Evolutionary conservation across 2,797 vertebrate species (phyloP).

Genomic region (Glyptemys insculpta): DNA sequence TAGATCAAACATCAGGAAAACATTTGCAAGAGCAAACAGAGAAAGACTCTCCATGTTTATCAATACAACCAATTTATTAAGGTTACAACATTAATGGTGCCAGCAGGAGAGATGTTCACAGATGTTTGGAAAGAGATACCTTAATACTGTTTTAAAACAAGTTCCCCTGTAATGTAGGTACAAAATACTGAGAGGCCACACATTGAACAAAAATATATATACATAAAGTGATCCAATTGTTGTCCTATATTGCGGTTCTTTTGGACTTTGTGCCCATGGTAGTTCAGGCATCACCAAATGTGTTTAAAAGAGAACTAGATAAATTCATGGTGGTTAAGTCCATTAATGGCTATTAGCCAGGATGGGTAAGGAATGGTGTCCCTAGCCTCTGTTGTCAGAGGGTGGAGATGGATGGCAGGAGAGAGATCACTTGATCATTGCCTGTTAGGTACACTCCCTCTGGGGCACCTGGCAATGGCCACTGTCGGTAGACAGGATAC

Average conservation of each 20-base stretch:
- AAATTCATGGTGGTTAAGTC: too few species aligned
- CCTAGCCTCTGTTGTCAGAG: too few species aligned
- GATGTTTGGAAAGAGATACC: constrained; percentile 8
- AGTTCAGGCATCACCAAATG: neutral
- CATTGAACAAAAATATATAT: neutral
- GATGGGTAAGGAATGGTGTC: too few species aligned
- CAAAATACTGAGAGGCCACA: constrained; percentile 37
- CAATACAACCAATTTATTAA: constrained; percentile 19
- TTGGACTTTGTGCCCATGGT: accelerated
- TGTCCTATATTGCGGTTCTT: accelerated
- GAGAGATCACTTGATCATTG: too few species aligned
- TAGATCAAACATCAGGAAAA: constrained; percentile 34
- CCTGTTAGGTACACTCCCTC: too few species aligned
- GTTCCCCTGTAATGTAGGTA: constrained; percentile 25
- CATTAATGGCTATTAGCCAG: too few species aligned
- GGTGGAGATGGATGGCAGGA: too few species aligned
- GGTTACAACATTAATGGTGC: constrained; percentile 23
- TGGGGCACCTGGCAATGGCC: too few species aligned
- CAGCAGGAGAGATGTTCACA: constrained; percentile 32
- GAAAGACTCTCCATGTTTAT: neutral
- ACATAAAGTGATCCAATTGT: neutral
- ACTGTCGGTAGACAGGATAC: too few species aligned
- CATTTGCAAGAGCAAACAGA: neutral
- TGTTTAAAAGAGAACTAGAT: too few species aligned
- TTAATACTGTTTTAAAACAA: constrained; percentile 43